Evolutionary conservation across 1,140 invertebrate genomes (phyloP).

Genomic region (Drosophila jambulina): DNA sequence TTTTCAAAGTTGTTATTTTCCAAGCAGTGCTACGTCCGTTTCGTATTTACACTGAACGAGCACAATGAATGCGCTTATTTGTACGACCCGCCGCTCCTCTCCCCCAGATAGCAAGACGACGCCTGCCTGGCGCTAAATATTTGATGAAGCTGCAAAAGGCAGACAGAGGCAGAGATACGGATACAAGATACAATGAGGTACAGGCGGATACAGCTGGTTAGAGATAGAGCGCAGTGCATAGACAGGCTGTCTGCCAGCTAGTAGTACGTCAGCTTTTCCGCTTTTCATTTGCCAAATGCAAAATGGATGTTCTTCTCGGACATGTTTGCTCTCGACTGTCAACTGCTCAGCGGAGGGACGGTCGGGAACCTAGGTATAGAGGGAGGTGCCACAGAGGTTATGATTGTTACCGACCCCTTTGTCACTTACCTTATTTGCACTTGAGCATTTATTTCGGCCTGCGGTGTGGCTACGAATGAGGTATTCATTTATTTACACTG

Average conservation of each 20-base stretch:
- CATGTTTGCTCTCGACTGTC: constrained; percentile 42
- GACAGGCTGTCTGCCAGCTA: constrained; percentile 51
- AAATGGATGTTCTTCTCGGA: constrained; percentile 61
- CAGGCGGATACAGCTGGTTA: constrained; percentile 25
- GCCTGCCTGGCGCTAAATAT: constrained; percentile 74
- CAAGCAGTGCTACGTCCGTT: constrained; percentile 72
- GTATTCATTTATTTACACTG: constrained; percentile 61
- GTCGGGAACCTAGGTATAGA: neutral
- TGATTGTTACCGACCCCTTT: constrained; percentile 37
- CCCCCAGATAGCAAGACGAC: constrained; percentile 33
- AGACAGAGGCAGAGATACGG: constrained; percentile 40
- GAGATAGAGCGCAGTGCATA: constrained; percentile 27
- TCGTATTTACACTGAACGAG: constrained; percentile 78
- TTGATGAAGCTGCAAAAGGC: constrained; percentile 72
- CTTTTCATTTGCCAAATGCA: constrained; percentile 73
- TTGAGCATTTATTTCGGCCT: constrained; percentile 57
- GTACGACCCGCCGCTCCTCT: constrained; percentile 8
- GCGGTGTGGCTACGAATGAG: constrained; percentile 21
- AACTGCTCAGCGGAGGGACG: constrained; percentile 17
- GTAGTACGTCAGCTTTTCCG: constrained; percentile 46
- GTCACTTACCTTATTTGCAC: constrained; percentile 74
- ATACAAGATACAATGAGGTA: constrained; percentile 32
- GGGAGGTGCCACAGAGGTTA: constrained; percentile 7
- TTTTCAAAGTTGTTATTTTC: constrained; percentile 52
- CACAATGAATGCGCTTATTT: constrained; percentile 72